Base-by-base conservation (phyloP, 2,113 vertebrate species). In the Excalfactoria chinensis region DNA sequence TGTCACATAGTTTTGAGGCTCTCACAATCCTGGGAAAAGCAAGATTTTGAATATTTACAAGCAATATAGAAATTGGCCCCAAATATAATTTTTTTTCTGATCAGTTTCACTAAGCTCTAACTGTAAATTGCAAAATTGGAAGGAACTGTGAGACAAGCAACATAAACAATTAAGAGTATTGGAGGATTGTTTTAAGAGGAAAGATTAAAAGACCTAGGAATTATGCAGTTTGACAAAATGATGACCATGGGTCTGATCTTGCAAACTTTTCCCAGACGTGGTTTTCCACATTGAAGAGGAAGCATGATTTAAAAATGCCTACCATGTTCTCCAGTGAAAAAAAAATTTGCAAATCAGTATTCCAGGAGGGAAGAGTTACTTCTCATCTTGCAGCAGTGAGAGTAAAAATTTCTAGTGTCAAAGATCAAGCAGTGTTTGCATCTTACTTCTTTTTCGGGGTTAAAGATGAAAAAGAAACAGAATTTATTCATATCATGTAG, bases 51-150 rank as follows among this genome's bases (percentile, higher is more conserved):
- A 56, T 91, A 91, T 90, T 86, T 92, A 94, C 78, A 91, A 80
- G 85, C 85, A 90, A 69, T 41, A 86, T 81, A 94, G 93, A 84
- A 94, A 64, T 67, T 94, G 80, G 90, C 68, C 94, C 81, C 83
- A 3, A 69, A 93, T 93, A 94, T 85, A 68, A 91, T 86, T 93
- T 37, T 86, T 93, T 37, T 96, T 95, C 91, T 96, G 86, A 93
- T 95, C 90, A 81, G 74, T 94, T 96, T 93, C 64, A 37, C 80
- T 96, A 95, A 95, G 81, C 84, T 41, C n/a, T 96, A 95, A 95
- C 96, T 95, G 96, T 90, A 96, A 96, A 94, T 92, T 90, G 88
- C 59, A 95, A 89, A 97, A 86, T 63, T 96, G 93, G 93, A 96
- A 94, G 77, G 91, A 93, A 95, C 93, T 97, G 89, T 94, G 93